Conservation (phyloP, 2,797 vertebrate genomes). For the Tachyglossus aculeatus region DNA sequence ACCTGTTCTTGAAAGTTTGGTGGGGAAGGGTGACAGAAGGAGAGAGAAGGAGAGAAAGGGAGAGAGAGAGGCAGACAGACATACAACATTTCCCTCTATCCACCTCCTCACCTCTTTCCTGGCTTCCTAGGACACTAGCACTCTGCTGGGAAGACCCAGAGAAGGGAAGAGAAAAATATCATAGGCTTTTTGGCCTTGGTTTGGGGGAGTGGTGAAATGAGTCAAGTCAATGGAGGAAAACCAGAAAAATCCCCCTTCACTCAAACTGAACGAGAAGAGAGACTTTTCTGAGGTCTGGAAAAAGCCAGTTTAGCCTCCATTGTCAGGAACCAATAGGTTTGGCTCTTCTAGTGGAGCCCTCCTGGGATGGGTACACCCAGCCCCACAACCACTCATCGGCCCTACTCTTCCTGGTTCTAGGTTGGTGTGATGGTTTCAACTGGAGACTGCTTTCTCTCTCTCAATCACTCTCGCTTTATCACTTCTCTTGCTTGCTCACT, state of each 20-base stretch:
- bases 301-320: no score
- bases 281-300: constrained; percentile 16
- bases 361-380: no score
- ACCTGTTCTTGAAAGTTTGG: no score
- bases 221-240: constrained; percentile 20
- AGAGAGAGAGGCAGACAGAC: background rate
- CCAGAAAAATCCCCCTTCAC: background rate
- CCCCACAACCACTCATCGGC: no score
- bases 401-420: no score
- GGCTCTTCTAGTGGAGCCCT: no score
- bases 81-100: background rate
- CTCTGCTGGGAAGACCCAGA: constrained; percentile 18
- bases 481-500: no score
- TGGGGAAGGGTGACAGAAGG: background rate
- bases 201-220: constrained; percentile 20
- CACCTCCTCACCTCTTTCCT: background rate
- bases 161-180: background rate
- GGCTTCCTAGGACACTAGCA: constrained; percentile 7
- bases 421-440: no score
- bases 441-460: no score
- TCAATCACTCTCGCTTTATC: no score
- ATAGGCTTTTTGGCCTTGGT: constrained; percentile 27
- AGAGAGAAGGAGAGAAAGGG: background rate
- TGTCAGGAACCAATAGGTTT: background rate
- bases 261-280: constrained; percentile 9